Percentiles rank a stretch among this genome's conserved stretches.
Conservation (phyloP, 1,140 invertebrate species). For the Drosophila sp. region DNA sequence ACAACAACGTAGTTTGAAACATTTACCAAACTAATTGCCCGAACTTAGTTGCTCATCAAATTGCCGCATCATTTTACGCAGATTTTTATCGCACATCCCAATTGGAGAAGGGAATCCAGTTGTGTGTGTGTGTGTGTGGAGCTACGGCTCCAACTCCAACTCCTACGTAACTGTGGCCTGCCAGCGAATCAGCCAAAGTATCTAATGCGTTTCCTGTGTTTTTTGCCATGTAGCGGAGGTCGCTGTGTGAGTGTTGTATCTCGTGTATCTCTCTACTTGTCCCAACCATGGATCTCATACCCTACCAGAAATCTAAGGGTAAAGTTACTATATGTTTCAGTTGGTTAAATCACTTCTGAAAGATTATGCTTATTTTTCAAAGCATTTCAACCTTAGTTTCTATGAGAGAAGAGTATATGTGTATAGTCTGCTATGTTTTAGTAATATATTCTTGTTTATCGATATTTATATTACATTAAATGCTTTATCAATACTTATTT, state of each 20-base stretch:
- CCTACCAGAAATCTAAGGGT: not conserved
- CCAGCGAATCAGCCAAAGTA: conserved; percentile 40
- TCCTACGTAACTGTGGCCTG: not conserved
- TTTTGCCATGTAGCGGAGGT: conserved; percentile 56
- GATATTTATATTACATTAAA: no score
- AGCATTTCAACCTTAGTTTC: no score
- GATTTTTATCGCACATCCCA: conserved; percentile 69
- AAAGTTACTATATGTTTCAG: not conserved
- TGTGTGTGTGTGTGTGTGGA: not conserved
- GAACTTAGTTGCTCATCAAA: conserved; percentile 78
- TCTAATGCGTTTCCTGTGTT: conserved; percentile 79
- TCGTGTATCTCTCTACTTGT: conserved; percentile 62
- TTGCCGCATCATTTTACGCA: conserved; percentile 77
- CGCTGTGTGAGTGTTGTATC: conserved; percentile 30
- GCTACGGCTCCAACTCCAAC: conserved; percentile 23
- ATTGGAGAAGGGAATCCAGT: conserved; percentile 7
- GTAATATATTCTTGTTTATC: no score
- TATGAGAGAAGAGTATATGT: no score
- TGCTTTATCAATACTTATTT: not conserved
- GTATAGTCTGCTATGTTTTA: no score
- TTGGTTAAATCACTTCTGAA: not conserved
- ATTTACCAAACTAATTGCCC: conserved; percentile 72
- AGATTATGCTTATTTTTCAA: no score
- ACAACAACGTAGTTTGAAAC: conserved; percentile 24
- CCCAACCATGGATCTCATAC: conserved; percentile 36